Evolutionary conservation across 2,113 vertebrate species (phyloP).

Genomic region (Glaucidium brasilianum): DNA sequence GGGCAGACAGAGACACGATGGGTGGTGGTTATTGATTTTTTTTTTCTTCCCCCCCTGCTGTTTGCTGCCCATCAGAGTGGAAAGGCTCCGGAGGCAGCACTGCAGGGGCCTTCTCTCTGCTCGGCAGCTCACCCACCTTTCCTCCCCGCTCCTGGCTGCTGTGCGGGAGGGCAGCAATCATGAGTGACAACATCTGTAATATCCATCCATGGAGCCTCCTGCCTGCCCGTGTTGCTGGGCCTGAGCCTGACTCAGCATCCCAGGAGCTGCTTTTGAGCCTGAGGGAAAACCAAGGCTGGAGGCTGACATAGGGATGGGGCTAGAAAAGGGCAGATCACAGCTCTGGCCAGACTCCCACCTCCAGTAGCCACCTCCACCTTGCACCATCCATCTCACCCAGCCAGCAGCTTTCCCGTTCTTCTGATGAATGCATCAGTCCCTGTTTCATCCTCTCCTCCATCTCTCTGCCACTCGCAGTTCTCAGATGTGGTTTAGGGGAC

Average conservation of each 20-base stretch:
- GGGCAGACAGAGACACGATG: conserved; percentile 28
- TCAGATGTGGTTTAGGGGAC: not conserved
- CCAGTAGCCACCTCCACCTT: not conserved
- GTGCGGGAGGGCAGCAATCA: not conserved
- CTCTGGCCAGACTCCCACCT: not conserved
- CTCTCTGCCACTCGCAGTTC: not conserved
- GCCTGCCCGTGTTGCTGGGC: accelerated
- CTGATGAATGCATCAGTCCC: not conserved
- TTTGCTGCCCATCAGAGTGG: not conserved
- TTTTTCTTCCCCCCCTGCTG: not conserved
- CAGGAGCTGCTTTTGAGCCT: not conserved
- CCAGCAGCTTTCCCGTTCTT: not conserved
- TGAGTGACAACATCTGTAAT: not conserved
- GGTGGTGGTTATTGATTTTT: conserved; percentile 45
- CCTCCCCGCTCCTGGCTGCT: not conserved
- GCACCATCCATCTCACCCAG: not conserved
- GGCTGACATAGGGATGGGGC: not conserved
- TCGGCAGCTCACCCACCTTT: not conserved
- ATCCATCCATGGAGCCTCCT: not conserved
- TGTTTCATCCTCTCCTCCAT: not conserved
- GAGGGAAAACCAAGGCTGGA: not conserved
- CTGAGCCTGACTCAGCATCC: not conserved
- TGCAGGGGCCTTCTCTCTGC: not conserved
- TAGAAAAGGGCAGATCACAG: not conserved
- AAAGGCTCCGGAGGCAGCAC: not conserved